Conservation (phyloP, 2,113 vertebrate species). For the Heliornis fulica region DNA sequence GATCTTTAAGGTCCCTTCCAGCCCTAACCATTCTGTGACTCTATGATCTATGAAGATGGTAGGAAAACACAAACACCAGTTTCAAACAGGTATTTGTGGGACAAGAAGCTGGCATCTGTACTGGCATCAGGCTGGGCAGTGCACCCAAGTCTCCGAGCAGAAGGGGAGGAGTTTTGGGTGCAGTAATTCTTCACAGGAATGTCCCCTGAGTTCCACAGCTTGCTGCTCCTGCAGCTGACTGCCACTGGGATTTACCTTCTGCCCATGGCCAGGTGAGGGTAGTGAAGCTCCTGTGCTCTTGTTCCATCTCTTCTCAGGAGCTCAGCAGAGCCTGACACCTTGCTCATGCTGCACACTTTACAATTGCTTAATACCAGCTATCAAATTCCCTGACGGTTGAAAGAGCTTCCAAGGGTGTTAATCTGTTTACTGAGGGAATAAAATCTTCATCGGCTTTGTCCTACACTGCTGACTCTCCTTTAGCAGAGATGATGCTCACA, state of each 20-base stretch:
- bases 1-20: too few relatives aligned
- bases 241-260: background rate
- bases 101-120: background rate
- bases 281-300: rapidly evolving
- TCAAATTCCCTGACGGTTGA: background rate
- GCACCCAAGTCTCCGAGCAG: background rate
- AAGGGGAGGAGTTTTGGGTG: background rate
- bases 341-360: background rate
- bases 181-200: background rate
- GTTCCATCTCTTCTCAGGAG: background rate
- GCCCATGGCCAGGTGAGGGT: background rate
- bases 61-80: background rate
- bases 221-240: background rate
- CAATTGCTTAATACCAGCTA: background rate
- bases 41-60: too few relatives aligned
- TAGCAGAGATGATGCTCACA: background rate
- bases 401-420: background rate
- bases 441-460: background rate
- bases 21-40: too few relatives aligned
- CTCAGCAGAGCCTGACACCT: background rate
- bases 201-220: background rate
- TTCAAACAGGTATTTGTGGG: background rate
- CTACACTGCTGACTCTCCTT: background rate
- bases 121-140: background rate
- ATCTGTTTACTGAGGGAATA: background rate